phyloP scores from a whole-genome alignment of 2,797 vertebrate species.

The Euphonia xanthogaster region DNA sequence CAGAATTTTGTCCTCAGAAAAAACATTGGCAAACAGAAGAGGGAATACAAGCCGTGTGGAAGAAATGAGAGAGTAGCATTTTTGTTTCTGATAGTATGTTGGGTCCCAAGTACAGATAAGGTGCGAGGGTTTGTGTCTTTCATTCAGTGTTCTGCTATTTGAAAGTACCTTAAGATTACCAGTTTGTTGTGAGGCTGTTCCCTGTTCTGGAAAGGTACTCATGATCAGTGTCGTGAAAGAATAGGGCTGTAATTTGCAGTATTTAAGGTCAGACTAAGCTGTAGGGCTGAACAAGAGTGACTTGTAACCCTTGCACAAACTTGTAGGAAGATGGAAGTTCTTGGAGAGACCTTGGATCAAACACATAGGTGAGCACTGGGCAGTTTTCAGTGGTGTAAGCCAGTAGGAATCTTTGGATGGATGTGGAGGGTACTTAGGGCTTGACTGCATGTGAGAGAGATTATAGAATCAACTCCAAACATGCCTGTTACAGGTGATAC shows the following conservation, averaged over 20 bases:
- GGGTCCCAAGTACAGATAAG: background rate
- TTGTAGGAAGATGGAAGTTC: background rate
- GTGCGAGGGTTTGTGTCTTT: background rate
- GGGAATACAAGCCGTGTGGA: background rate
- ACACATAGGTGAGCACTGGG: fast-evolving
- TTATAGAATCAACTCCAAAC: background rate
- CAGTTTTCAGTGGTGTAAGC: background rate
- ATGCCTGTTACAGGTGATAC: background rate
- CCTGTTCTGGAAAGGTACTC: background rate
- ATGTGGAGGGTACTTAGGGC: background rate
- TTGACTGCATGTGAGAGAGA: background rate
- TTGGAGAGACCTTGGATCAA: background rate
- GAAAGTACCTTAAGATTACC: background rate
- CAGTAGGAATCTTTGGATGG: background rate
- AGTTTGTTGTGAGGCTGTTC: background rate
- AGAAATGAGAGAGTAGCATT: background rate
- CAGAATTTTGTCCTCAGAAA: background rate
- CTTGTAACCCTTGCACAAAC: fast-evolving
- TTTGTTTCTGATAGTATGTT: background rate
- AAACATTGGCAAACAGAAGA: background rate
- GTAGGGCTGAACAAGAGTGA: background rate
- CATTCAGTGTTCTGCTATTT: background rate
- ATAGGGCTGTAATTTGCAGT: background rate
- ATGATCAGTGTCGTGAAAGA: background rate
- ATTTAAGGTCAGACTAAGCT: background rate